Conservation (phyloP, 2,888 invertebrate species). For the Napeogenes inachia region DNA sequence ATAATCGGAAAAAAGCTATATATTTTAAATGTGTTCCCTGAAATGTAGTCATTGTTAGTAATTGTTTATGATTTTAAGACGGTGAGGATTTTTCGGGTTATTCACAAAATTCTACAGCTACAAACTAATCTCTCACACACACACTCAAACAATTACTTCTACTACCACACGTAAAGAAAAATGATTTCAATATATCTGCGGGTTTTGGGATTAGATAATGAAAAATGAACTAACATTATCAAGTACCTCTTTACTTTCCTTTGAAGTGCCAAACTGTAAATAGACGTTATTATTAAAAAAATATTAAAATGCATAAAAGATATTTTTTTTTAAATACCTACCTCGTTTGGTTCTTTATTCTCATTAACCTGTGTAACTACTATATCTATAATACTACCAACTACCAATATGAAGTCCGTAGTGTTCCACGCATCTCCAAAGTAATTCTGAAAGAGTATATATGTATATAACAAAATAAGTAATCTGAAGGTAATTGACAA, state of each 20-base stretch:
- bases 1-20: constrained; percentile 96
- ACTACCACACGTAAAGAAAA: constrained; percentile 1
- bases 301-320: constrained; percentile 2
- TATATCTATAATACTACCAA: constrained; percentile 97
- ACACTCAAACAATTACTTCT: constrained; percentile 7
- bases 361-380: constrained; percentile 97
- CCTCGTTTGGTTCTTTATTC: constrained; percentile 42
- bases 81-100: background rate
- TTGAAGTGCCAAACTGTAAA: constrained; percentile 22
- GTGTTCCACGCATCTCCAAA: constrained; percentile 99
- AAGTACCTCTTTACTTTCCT: constrained; percentile 29
- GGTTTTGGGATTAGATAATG: background rate
- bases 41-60: background rate
- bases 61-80: background rate
- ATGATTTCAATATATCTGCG: background rate
- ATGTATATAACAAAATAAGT: background rate
- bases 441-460: constrained; percentile 84
- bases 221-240: constrained; percentile 6
- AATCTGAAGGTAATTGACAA: background rate
- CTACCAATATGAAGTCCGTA: constrained; percentile 96
- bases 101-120: constrained; percentile 1
- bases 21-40: constrained; percentile 72
- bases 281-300: constrained; percentile 7
- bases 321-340: constrained; percentile 23
- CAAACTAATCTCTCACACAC: background rate